Conservation (phyloP, 1,140 invertebrate genomes). For the Dendroctonus ponderosae region DNA sequence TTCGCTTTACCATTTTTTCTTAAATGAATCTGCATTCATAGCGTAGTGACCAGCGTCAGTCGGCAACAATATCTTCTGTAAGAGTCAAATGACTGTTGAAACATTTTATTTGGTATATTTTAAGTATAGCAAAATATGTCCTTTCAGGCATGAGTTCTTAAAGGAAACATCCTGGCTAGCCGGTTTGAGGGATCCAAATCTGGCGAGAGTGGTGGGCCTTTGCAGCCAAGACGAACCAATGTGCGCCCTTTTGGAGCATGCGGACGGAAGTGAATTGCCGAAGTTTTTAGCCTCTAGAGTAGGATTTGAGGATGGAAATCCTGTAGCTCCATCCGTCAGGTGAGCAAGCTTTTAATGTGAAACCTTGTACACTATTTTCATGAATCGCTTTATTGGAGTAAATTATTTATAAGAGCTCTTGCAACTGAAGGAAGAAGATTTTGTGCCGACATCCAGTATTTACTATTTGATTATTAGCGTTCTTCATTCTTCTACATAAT, state of each 20-base stretch:
- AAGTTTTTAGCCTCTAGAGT: slow-evolving; percentile 63
- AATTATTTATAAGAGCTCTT: neutral
- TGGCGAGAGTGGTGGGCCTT: slow-evolving; percentile 78
- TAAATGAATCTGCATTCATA: too few relatives aligned
- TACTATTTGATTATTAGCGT: too few relatives aligned
- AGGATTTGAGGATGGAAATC: slow-evolving; percentile 43
- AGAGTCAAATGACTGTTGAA: neutral
- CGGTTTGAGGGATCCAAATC: slow-evolving; percentile 76
- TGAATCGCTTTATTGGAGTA: neutral
- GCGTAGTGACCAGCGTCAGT: too few relatives aligned
- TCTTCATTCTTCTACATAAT: too few relatives aligned
- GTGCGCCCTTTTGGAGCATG: slow-evolving; percentile 83
- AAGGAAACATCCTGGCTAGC: slow-evolving; percentile 81
- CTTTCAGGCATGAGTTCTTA: slow-evolving; percentile 75
- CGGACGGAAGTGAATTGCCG: slow-evolving; percentile 79
- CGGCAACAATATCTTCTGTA: too few relatives aligned
- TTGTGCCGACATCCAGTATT: too few relatives aligned
- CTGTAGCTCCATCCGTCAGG: slow-evolving; percentile 46
- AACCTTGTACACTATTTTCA: neutral
- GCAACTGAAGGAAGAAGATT: neutral
- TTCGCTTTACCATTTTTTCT: too few relatives aligned
- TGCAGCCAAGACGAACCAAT: slow-evolving; percentile 79
- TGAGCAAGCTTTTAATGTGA: slow-evolving; percentile 31
- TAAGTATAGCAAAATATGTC: neutral
- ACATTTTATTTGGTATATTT: slow-evolving; percentile 1